These are phyloP conservation scores for Rutilus rutilus DNA, from an alignment of 2,113 vertebrate genomes.

Conservation along the genomic window DNA sequence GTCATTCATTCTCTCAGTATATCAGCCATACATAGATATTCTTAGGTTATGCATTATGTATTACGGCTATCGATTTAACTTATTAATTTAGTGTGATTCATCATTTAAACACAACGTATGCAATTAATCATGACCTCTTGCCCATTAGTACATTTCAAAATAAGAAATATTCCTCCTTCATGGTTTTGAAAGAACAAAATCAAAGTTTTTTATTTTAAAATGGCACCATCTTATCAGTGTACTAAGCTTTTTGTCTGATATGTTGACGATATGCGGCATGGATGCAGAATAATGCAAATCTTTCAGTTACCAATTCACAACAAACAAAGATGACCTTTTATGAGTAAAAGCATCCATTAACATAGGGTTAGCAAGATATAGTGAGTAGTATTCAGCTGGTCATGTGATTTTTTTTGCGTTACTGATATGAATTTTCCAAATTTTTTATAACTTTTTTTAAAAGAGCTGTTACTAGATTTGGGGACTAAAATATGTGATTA, in stretches of 20 bases:
- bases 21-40: constrained; percentile 12
- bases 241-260: background rate
- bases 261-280: background rate
- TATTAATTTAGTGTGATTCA: background rate
- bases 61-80: background rate
- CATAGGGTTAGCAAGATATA: too few relatives aligned
- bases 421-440: too few relatives aligned
- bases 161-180: background rate
- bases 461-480: too few relatives aligned
- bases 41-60: background rate
- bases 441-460: too few relatives aligned
- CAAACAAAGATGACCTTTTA: background rate
- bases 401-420: too few relatives aligned
- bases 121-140: background rate
- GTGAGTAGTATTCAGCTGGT: too few relatives aligned
- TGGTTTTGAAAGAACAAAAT: background rate
- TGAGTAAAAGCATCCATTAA: too few relatives aligned
- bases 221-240: background rate
- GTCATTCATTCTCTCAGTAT: background rate
- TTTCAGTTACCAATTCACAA: background rate
- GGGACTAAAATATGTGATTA: background rate
- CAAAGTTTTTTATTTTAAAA: too few relatives aligned
- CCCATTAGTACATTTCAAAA: background rate
- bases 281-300: background rate
- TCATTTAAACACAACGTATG: background rate